Evolutionary conservation across 2,888 invertebrate genomes (phyloP), one percentile per base, ranked within the genome.

Genomic region (Lissocephala sabroskyi): DNA sequence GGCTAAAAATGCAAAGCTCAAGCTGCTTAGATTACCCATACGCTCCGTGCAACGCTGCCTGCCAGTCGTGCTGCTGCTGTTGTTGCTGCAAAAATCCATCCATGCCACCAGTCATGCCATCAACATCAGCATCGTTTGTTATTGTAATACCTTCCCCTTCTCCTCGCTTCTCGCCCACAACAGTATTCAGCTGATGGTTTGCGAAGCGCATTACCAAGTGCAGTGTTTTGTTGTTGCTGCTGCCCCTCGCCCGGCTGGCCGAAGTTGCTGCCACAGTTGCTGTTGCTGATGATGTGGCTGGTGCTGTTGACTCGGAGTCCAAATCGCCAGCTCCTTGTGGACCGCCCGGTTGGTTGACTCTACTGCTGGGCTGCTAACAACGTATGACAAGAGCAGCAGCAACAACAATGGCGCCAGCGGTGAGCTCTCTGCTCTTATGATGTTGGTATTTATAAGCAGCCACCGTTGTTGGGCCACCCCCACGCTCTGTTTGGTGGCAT

Each of bases 1-100:
- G 16, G 35, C 35, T 35, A 35, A 32, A 45, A 54, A 54, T 53
- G 41, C 53, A 47, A 47, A 49, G 49, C 55, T 55, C 55, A 55
- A 56, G 55, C 55, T 49, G 49, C 49, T 49, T 45, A 55, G 45
- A 56, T 56, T 55, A 55, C 55, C 45, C 55, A 56, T 56, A 49
- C 55, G 55, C 55, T 41, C 41, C 39, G 55, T 56, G 49, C 43
- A 46, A 7, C 47, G 11, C 18, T 11, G 3, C n/a, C n/a, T 11
- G 5, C 37, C 11, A n/a, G 16, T 16, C 29, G 14, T 13, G 7
- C 29, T 14, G 14, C 16, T 19, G 40, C 18, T 19, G 26, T 2
- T 2, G 40, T n/a, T 23, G n/a, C 19, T n/a, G n/a, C n/a, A n/a
- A n/a, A n/a, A n/a, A n/a, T n/a, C n/a, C n/a, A n/a, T n/a, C n/a